Evolutionary conservation across 2,888 invertebrate genomes (phyloP).

Genomic region (Hemicrepidius hirtus): DNA sequence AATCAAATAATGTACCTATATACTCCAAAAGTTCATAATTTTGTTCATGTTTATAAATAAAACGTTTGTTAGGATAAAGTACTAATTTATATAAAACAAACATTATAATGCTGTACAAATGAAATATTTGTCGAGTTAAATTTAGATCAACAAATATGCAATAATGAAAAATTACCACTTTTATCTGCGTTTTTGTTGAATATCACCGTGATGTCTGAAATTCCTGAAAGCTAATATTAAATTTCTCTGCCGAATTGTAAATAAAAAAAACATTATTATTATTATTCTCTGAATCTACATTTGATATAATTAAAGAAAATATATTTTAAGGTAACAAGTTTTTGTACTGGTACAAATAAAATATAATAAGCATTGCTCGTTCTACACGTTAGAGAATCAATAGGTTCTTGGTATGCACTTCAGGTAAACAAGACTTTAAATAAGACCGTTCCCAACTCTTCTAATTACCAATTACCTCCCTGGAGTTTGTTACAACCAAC

Average conservation of each 20-base stretch:
- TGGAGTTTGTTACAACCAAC: slow-evolving; percentile 33
- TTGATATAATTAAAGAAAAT: no score
- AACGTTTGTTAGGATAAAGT: neutral
- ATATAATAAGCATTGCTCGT: no score
- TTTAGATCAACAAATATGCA: neutral
- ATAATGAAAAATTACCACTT: no score
- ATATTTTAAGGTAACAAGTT: no score
- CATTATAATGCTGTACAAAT: neutral
- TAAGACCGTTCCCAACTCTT: slow-evolving; percentile 23
- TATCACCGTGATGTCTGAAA: neutral
- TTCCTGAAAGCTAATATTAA: slow-evolving; percentile 8
- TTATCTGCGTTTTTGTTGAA: no score
- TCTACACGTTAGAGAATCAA: no score
- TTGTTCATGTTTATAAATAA: no score
- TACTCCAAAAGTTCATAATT: no score
- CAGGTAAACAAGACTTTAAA: slow-evolving; percentile 27
- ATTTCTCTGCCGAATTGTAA: neutral
- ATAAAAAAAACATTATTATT: no score
- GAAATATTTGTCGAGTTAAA: slow-evolving; percentile 1
- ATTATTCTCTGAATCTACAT: no score
- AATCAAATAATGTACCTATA: no score
- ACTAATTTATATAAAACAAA: neutral
- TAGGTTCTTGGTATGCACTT: neutral
- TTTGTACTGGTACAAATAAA: no score
- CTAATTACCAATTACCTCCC: slow-evolving; percentile 45